Base-by-base conservation (phyloP, 2,113 vertebrate genomes). In the Nothoprocta perdicaria region DNA sequence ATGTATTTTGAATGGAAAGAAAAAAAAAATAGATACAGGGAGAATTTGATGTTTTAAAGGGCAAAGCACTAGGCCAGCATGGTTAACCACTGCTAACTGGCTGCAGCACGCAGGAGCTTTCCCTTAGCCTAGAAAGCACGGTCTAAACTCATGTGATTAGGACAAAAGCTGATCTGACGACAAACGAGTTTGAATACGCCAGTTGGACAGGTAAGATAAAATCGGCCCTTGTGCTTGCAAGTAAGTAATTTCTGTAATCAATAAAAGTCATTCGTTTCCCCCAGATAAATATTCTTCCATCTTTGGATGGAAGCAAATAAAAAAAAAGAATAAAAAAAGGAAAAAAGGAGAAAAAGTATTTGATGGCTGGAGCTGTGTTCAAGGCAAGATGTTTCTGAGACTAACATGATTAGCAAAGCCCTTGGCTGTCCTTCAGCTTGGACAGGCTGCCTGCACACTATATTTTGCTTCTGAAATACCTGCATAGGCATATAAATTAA, bases 401-500 rank as follows among this genome's bases (percentile, higher is more conserved):
- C 26, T 12, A 13, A 35, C 3, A 3, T 3, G 0, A 10, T 12
- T 8, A 53, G 31, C 55, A 23, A 22, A 55, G 55, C 45, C 66
- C 15, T 8, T 11, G 35, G 27, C n/a, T 5, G 8, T 21, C 48
- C 48, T 9, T 7, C 57, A 63, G 55, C 27, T 43, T 6, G 45
- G 23, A n/a, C 27, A 13, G 7, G 7, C 46, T 8, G 45, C n/a
- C 35, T 8, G 26, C 41, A 17, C 2, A 2, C 22, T 26, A 8
- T 6, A 2, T 26, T 29, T 41, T 15, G 11, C 24, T 31, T 35
- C 69, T 16, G 11, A 46, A 55, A 35, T 6, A 27, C n/a, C 38
- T 33, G 43, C 19, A 6, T 0, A 1, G 43, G 21, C 3, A 2
- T 9, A 18, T 2, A 31, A 29, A n/a, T 52, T 27, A 38, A 19